Base-by-base conservation (phyloP, 92 coral and sea anemone species). In the Palythoa caribaeorum region DNA sequence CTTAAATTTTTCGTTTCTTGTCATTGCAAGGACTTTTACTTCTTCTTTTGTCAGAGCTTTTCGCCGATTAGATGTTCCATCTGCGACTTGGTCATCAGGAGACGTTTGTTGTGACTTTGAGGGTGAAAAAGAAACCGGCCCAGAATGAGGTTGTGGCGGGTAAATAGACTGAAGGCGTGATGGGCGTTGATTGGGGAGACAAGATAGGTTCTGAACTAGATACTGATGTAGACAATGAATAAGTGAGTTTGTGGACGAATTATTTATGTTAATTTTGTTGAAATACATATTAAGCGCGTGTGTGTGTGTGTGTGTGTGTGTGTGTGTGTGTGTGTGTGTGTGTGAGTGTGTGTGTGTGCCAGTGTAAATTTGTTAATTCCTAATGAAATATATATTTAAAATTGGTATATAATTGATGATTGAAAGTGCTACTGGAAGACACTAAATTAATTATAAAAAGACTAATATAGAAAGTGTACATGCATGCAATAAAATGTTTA, bases 341-440 rank as follows among this genome's bases (percentile, higher is more conserved):
- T n/a, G n/a, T n/a, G n/a, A n/a, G n/a, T n/a, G n/a, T n/a, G n/a
- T n/a, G n/a, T n/a, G n/a, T n/a, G n/a, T n/a, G n/a, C 69, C 69
- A 62, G 69, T 62, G 69, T 16, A 62, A 62, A 3, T 62, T 62
- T 62, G 69, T 62, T 62, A 1, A 62, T 62, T 62, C 69, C 35
- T 62, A 17, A 62, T 62, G 17, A 57, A 13, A 57, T 9, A 57
- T 16, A 16, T 63, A 63, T 63, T 63, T 17, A 63, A 63, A n/a
- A 63, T n/a, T 2, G 17, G 37, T 63, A 35, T 63, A 63, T 63
- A 62, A 62, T 62, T 62, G 66, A 62, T n/a, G 69, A 62, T 63
- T 63, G 36, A 63, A 63, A 63, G 70, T 63, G 70, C 70, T 63
- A 63, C 70, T 63, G 70, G 70, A 63, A 63, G 70, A 63, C 70